Percentiles rank a stretch among this genome's conserved stretches.
Evolutionary conservation across 2,888 invertebrate species (phyloP).

Genomic region (Acleris cristana): DNA sequence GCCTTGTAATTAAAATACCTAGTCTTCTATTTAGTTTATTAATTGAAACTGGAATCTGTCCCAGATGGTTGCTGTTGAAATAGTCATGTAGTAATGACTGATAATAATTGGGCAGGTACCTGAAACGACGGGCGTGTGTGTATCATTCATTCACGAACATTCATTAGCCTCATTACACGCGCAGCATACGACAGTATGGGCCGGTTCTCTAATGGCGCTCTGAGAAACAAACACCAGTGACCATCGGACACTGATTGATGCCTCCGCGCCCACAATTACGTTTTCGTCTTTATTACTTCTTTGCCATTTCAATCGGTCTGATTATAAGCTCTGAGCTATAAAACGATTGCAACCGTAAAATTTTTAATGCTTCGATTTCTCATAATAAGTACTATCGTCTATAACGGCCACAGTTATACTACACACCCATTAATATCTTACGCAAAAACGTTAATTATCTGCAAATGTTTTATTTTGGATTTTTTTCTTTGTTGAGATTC

Average conservation of each 20-base stretch:
- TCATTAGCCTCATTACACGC: slow-evolving; percentile 52
- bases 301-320: slow-evolving; percentile 58
- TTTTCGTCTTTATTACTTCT: slow-evolving; percentile 58
- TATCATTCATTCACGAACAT: slow-evolving; percentile 48
- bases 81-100: slow-evolving; percentile 42
- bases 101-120: slow-evolving; percentile 43
- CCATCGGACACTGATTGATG: slow-evolving; percentile 61
- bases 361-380: slow-evolving; percentile 55
- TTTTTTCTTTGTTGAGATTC: slow-evolving; percentile 82
- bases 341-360: slow-evolving; percentile 52
- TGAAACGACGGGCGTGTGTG: slow-evolving; percentile 42
- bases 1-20: background rate
- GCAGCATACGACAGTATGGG: slow-evolving; percentile 50
- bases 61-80: slow-evolving; percentile 38
- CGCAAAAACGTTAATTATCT: slow-evolving; percentile 24
- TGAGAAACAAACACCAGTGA: slow-evolving; percentile 60
- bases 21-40: slow-evolving; percentile 21
- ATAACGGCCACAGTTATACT: slow-evolving; percentile 18
- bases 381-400: slow-evolving; percentile 43
- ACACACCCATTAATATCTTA: slow-evolving; percentile 6
- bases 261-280: slow-evolving; percentile 59
- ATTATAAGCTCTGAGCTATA: slow-evolving; percentile 54
- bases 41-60: slow-evolving; percentile 15
- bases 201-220: slow-evolving; percentile 57
- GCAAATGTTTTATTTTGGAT: slow-evolving; percentile 71